Conservation (phyloP, 2,113 vertebrate species). For the human region GRCh38 chr6:153621501-153622000, state of each 20-base stretch:
- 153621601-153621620: not conserved
- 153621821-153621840: not conserved
- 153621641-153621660: not conserved
- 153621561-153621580: too few relatives aligned
- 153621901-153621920: not conserved
- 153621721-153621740: not conserved
- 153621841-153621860: not conserved
- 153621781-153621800: not conserved
- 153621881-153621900: not conserved
- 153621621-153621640: not conserved
- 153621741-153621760: too few relatives aligned
- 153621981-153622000: not conserved
- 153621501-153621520: not conserved
- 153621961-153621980: fast-evolving
- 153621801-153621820: not conserved
- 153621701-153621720: not conserved
- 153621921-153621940: not conserved
- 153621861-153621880: not conserved
- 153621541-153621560: not conserved
- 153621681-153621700: fast-evolving
- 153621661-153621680: not conserved
- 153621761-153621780: not conserved
- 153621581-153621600: not conserved
- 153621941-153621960: not conserved
- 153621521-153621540: not conserved